Conservation (phyloP, 2,113 vertebrate genomes). For the Lampris megalopsis region DNA sequence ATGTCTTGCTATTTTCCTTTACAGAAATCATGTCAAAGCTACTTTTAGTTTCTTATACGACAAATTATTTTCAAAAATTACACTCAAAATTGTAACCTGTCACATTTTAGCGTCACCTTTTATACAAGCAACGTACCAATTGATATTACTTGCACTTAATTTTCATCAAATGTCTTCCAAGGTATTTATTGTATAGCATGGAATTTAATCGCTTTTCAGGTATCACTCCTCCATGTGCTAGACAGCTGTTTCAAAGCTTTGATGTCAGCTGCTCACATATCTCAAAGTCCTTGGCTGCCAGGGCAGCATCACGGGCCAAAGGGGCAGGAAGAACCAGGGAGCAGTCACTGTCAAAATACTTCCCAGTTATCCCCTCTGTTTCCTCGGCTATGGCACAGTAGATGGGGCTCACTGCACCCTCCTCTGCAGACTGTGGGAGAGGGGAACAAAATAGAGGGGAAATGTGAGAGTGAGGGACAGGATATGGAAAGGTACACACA, state of each 20-base stretch:
- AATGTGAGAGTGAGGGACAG: not conserved
- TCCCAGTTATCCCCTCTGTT: slow-evolving; percentile 83
- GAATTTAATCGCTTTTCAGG: slow-evolving; percentile 26
- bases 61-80: too few species aligned
- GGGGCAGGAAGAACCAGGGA: slow-evolving; percentile 75
- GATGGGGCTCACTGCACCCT: slow-evolving; percentile 85
- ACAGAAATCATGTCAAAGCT: too few species aligned
- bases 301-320: slow-evolving; percentile 73
- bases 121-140: too few species aligned
- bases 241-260: slow-evolving; percentile 57
- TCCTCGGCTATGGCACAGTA: slow-evolving; percentile 88
- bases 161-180: not conserved
- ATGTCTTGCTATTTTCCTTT: too few species aligned
- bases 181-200: not conserved
- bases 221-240: slow-evolving; percentile 1
- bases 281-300: slow-evolving; percentile 86
- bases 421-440: slow-evolving; percentile 76
- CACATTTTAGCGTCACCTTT: too few species aligned
- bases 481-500: not conserved
- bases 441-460: not conserved
- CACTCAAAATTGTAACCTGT: too few species aligned
- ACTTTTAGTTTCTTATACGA: too few species aligned
- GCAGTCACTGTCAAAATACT: slow-evolving; percentile 88
- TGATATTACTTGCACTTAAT: too few species aligned
- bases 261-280: slow-evolving; percentile 80